phyloP scores from a whole-genome alignment of 2,888 invertebrate species.

The Endomychus coccineus region DNA sequence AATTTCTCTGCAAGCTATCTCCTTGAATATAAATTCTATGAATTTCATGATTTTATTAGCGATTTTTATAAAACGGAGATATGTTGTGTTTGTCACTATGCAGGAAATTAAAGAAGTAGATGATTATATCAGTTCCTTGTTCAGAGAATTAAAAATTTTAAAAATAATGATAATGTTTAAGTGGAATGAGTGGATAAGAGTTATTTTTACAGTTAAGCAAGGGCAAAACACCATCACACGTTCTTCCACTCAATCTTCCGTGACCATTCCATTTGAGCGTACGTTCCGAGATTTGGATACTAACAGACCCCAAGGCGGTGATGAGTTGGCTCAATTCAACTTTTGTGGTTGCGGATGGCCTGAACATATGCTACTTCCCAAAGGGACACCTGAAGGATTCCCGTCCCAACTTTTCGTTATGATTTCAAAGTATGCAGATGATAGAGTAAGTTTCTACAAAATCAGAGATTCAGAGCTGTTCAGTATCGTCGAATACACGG shows the following conservation, averaged over 20 bases:
- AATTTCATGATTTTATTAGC: no score
- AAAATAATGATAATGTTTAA: no score
- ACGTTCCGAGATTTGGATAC: conserved; percentile 65
- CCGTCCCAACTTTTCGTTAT: conserved; percentile 65
- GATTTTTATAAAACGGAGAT: no score
- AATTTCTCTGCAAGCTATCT: no score
- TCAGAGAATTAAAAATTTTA: no score
- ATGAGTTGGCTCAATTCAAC: conserved; percentile 53
- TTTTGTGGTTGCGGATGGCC: conserved; percentile 88
- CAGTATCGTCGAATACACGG: no score
- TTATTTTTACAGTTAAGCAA: conserved; percentile 51
- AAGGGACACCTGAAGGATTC: conserved; percentile 59
- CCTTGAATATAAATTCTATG: no score
- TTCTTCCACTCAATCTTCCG: conserved; percentile 61
- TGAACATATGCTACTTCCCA: conserved; percentile 69
- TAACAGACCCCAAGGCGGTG: conserved; percentile 50
- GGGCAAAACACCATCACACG: conserved; percentile 61
- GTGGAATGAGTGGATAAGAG: no score
- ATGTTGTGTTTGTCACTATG: no score
- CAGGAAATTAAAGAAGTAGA: no score
- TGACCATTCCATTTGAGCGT: conserved; percentile 74
- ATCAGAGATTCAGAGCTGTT: no score
- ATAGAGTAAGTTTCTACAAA: conserved; percentile 44
- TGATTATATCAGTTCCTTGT: no score
- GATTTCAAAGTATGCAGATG: conserved; percentile 64